A percentile compares a stretch with the other conserved stretches of the same genome.
Conservation (phyloP, 2,113 vertebrate genomes). For the Lampris incognitus region DNA sequence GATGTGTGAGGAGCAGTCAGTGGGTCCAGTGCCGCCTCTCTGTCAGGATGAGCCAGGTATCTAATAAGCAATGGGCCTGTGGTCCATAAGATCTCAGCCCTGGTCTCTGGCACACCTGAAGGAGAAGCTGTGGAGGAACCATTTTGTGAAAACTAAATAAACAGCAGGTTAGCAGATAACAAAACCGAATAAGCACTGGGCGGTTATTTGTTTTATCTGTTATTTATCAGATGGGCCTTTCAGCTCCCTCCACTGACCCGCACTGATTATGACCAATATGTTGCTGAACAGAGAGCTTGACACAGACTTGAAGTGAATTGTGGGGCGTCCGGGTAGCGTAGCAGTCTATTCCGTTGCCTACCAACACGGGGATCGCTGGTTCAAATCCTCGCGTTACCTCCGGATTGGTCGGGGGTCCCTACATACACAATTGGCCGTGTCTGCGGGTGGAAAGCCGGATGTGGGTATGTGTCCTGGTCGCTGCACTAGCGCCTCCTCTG, state of each 20-base stretch:
- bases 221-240: slow-evolving; percentile 69
- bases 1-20: slow-evolving; percentile 88
- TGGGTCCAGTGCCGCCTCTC: slow-evolving; percentile 88
- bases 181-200: slow-evolving; percentile 78
- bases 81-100: slow-evolving; percentile 44
- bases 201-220: slow-evolving; percentile 68
- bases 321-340: no score
- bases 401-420: no score
- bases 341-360: no score
- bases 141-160: slow-evolving; percentile 75
- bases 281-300: slow-evolving; percentile 63
- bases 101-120: slow-evolving; percentile 37
- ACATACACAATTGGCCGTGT: no score
- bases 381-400: no score
- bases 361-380: no score
- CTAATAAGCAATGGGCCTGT: slow-evolving; percentile 85
- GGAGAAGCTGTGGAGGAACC: slow-evolving; percentile 51
- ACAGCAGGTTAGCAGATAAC: slow-evolving; percentile 67
- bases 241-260: slow-evolving; percentile 68
- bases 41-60: slow-evolving; percentile 91
- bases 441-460: no score
- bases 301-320: slow-evolving; percentile 41
- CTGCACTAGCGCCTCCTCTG: no score
- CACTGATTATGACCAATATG: slow-evolving; percentile 72
- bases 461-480: no score